Base-by-base conservation (phyloP, 2,797 vertebrate species). In the Galago senegalensis region DNA sequence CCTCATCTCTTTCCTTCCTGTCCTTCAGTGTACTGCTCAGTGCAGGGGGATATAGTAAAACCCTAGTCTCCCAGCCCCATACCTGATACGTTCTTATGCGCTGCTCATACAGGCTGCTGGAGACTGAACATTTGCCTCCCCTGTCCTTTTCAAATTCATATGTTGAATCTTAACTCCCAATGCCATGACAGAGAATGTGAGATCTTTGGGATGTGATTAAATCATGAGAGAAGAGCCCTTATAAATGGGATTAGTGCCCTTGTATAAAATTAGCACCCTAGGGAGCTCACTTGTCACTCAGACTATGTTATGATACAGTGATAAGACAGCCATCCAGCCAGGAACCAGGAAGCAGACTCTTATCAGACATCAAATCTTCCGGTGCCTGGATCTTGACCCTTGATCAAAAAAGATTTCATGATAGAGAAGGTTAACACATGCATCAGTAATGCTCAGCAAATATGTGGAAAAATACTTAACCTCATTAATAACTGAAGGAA, bases 11-110 rank as follows among this genome's bases (percentile, higher is more conserved):
- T 56, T 10, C 31, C 46, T 87, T 56, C 61, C 79, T 73, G n/a
- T 0, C 1, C 72, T 18, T 34, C 10, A 14, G 25, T 40, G 16
- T 61, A 21, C 31, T 21, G 40, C 61, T 70, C 16, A 31, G 3
- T 25, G 17, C 1, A 82, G 14, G 0, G 5, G 43, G 56, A 40
- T n/a, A 21, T 11, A 16, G 58, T 8, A 9, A 77, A 75, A 21
- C 12, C 61, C 29, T 46, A 69, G 46, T 23, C 13, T 63, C 6
- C 82, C 29, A 10, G 25, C 0, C 8, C 21, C 10, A 7, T 0
- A 5, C n/a, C n/a, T 11, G 40, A 21, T 5, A 8, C 2, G 23
- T 46, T 37, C 10, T 37, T 34, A 17, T 5, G 17, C 0, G 29
- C 31, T 20, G 31, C 20, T 31, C 17, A 3, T 2, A 25, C 14